Evolutionary conservation across 1,140 invertebrate genomes (phyloP).

Genomic region (Trichoplusia ni): DNA sequence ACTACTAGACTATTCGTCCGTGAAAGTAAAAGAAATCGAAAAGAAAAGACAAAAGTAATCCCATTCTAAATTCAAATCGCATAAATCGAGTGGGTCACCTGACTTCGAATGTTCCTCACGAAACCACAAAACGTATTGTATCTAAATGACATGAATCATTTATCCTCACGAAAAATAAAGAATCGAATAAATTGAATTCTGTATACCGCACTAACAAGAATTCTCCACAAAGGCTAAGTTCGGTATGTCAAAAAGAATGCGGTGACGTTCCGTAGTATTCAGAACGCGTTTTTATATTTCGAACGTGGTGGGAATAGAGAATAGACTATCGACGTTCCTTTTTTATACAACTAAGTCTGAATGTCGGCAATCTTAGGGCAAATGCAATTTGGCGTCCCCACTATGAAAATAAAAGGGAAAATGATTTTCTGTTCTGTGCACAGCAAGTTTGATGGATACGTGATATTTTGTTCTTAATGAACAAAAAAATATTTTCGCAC

Average conservation of each 20-base stretch:
- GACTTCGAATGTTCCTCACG: no score
- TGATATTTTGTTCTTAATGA: no score
- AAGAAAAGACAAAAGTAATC: no score
- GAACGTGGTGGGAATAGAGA: neutral
- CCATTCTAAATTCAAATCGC: no score
- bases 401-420: constrained; percentile 14
- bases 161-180: neutral
- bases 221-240: neutral
- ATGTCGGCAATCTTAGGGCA: constrained; percentile 5
- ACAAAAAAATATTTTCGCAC: no score
- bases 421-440: constrained; percentile 1
- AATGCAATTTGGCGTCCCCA: constrained; percentile 1
- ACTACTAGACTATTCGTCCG: no score
- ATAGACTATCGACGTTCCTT: neutral
- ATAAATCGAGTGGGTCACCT: no score
- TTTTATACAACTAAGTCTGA: constrained; percentile 5
- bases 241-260: neutral
- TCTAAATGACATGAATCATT: neutral
- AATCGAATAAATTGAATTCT: no score
- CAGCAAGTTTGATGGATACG: neutral
- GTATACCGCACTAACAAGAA: neutral
- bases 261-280: neutral
- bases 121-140: neutral
- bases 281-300: constrained; percentile 4
- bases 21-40: no score